Base-by-base conservation (phyloP, 2,888 invertebrate species). In the Netelia fuscicornis region DNA sequence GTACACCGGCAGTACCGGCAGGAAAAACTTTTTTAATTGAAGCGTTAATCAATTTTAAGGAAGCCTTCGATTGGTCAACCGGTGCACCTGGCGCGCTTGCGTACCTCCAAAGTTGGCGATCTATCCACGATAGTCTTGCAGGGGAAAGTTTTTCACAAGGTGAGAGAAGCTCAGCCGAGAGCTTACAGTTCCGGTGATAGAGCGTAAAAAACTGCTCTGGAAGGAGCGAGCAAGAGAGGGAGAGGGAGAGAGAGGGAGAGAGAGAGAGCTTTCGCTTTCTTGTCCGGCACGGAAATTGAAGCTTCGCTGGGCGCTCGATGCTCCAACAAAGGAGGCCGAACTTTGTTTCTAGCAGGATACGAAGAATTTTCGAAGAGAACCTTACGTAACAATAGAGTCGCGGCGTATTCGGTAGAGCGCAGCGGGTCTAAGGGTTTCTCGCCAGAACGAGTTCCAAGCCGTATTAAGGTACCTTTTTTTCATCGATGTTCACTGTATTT, bases 31-130 rank as follows among this genome's bases (percentile, higher is more conserved):
- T 83, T 48, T 44, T 78, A 83, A 83, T 72, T 83, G 72, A 74
- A 78, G 44, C 74, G 74, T 83, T 83, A 74, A 83, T 83, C 83
- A 83, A 78, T 83, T 83, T 78, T 68, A 48, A 78, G 54, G 54
- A 78, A 62, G 62, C 74, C 60, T 68, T 62, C 74, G 83, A 83
- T 83, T 83, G 78, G 83, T 78, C 78, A 68, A 74, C 54, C 62
- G 62, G 44, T 56, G 44, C 54, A 74, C 52, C 67, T 52, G 44
- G 54, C 42, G 70, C 25, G 52, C 42, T 62, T 20, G 42, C 25
- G 54, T 30, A 74, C 52, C 52, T 74, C 54, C 62, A 83, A 82
- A 83, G 58, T 83, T 78, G 6, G 44, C 30, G 44, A 68, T 79
- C 25, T 56, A 25, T 17, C n/a, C 70, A 58, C 37, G 25, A 54